A percentile compares a stretch with the other conserved stretches of the same genome.
Conservation (phyloP, 2,888 invertebrate species). For the Malthinus flaveolus region DNA sequence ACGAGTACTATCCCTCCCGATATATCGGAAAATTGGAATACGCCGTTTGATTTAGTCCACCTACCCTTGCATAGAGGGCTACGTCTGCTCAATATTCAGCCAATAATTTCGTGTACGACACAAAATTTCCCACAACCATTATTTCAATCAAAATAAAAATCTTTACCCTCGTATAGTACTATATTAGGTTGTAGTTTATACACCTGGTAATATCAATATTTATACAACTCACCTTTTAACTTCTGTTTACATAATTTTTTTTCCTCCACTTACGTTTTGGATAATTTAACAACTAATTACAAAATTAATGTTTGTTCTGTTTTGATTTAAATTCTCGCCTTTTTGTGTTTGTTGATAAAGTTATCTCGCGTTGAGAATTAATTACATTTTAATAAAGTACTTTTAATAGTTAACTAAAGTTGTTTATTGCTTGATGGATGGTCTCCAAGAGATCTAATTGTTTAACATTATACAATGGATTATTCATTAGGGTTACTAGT, state of each 20-base stretch:
- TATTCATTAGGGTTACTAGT: conserved; percentile 18
- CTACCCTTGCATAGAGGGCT: conserved; percentile 1
- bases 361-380: no score
- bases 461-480: conserved; percentile 27
- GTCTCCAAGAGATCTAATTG: conserved; percentile 28
- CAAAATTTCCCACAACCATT: background rate
- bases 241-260: conserved; percentile 11
- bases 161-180: no score
- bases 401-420: background rate
- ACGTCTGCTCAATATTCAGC: background rate
- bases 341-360: no score
- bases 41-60: background rate
- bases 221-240: conserved; percentile 24
- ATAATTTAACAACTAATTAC: conserved; percentile 4
- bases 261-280: conserved; percentile 16
- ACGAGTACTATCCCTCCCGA: no score
- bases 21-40: no score
- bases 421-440: conserved; percentile 32
- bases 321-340: no score
- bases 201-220: conserved; percentile 38
- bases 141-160: background rate
- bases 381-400: background rate
- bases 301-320: no score
- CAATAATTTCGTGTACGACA: background rate
- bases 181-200: conserved; percentile 19